Base-by-base conservation (phyloP, 30 jellyfish, hydroid and myxozoan species). In the Sanderia malayensis region DNA sequence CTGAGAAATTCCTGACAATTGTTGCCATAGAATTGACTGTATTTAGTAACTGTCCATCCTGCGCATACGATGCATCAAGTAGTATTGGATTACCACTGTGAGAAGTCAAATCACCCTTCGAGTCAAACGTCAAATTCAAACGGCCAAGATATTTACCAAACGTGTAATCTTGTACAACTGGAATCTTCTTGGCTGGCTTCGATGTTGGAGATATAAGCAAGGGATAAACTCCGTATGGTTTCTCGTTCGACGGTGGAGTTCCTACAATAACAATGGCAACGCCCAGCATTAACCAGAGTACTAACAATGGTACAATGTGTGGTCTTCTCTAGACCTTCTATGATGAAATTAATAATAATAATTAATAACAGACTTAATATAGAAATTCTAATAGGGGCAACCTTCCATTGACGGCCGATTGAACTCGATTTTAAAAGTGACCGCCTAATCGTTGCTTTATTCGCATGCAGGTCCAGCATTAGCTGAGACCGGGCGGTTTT, bases 71-170 rank as follows among this genome's bases (percentile, higher is more conserved):
- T 17, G 79, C 75, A 55, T 85, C 64, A 22, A 93, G 80, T 9
- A 93, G 76, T 25, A 93, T 93, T 15, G 99, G 99, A 67, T 93
- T 93, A 24, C 99, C 99, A 41, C 67, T 34, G 63, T 75, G 80
- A 13, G 93, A 69, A 28, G 46, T 30, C 34, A 86, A 71, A 30
- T 79, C 83, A 0, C 99, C 99, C 20, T 93, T 58, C 15, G 71
- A 81, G 61, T 93, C 96, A 46, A 93, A 93, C 0, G 70, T 46
- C 3, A 93, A 76, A 34, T 80, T 76, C 71, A 93, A 58, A 65
- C 82, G 44, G 10, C 99, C 99, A 20, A 93, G 94, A 44, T 93
- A 93, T 58, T 93, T 93, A 27, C 99, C 99, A 45, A 80, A 73
- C 15, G 99, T 75, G 46, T 55, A 85, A 67, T 47, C 99, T 63